Percentiles rank a stretch among this genome's conserved stretches.
Conservation (phyloP, 2,888 invertebrate genomes). For the Steromphala cineraria region DNA sequence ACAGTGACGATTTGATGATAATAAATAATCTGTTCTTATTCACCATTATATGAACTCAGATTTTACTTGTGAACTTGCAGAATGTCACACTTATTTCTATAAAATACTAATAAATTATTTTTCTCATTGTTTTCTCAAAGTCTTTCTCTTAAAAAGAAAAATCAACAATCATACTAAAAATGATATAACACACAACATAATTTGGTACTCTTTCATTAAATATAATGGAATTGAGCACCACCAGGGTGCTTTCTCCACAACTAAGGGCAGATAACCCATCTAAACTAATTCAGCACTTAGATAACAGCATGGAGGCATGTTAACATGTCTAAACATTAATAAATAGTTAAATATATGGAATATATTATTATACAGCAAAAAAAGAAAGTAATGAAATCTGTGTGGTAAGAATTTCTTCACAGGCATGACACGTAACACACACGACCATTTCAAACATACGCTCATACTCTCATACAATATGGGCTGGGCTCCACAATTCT, state of each 20-base stretch:
- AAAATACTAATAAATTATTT: too few relatives aligned
- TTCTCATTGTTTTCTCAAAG: background rate
- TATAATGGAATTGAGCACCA: background rate
- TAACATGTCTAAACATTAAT: background rate
- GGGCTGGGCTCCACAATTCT: too few relatives aligned
- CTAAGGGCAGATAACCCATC: background rate
- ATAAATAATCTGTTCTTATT: too few relatives aligned
- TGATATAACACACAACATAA: background rate
- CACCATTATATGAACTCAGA: too few relatives aligned
- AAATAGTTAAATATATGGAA: conserved; percentile 2
- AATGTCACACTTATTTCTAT: too few relatives aligned
- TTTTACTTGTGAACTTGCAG: too few relatives aligned
- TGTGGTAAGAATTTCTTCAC: too few relatives aligned
- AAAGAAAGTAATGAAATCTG: too few relatives aligned
- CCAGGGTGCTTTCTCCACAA: background rate
- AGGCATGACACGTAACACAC: too few relatives aligned
- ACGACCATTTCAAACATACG: too few relatives aligned
- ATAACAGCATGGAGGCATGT: background rate
- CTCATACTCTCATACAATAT: too few relatives aligned
- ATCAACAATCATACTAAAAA: background rate
- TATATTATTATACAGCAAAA: background rate
- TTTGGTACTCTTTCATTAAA: background rate
- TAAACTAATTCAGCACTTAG: conserved; percentile 5
- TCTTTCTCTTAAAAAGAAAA: background rate
- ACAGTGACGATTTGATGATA: too few relatives aligned